Percentiles rank a stretch among this genome's conserved stretches.
These are phyloP conservation scores for Drosophila ohnishii DNA, from an alignment of 1,140 invertebrate genomes.

Conservation along the genomic window DNA sequence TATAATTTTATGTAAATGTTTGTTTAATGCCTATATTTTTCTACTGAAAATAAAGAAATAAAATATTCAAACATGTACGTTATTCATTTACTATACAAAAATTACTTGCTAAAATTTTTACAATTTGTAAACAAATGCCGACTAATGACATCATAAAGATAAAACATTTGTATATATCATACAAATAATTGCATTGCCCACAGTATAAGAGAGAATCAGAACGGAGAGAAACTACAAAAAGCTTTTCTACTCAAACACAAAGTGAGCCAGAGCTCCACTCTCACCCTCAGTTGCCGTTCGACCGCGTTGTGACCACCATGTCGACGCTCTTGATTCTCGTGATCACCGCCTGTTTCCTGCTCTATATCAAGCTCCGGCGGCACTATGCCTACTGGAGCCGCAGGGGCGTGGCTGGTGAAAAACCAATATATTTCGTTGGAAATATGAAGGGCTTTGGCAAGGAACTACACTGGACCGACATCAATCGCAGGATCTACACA, in stretches of 20 bases:
- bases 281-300: constrained; percentile 31
- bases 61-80: too few relatives aligned
- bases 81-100: too few relatives aligned
- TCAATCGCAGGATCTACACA: constrained; percentile 58
- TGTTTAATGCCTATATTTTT: too few relatives aligned
- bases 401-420: constrained; percentile 74
- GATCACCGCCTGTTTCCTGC: background rate
- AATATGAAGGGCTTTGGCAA: constrained; percentile 66
- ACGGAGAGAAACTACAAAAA: background rate
- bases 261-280: background rate
- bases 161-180: background rate
- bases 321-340: constrained; percentile 33
- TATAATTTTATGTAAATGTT: too few relatives aligned
- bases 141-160: background rate
- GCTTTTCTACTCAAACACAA: constrained; percentile 15
- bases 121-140: background rate
- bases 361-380: constrained; percentile 41
- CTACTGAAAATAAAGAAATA: too few relatives aligned
- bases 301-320: constrained; percentile 26
- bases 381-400: constrained; percentile 83
- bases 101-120: too few relatives aligned
- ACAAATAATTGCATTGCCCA: constrained; percentile 2
- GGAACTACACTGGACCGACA: constrained; percentile 60
- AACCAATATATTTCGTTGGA: constrained; percentile 44
- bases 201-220: background rate